Conservation (phyloP, 1,140 invertebrate genomes). For the Thrips palmi region DNA sequence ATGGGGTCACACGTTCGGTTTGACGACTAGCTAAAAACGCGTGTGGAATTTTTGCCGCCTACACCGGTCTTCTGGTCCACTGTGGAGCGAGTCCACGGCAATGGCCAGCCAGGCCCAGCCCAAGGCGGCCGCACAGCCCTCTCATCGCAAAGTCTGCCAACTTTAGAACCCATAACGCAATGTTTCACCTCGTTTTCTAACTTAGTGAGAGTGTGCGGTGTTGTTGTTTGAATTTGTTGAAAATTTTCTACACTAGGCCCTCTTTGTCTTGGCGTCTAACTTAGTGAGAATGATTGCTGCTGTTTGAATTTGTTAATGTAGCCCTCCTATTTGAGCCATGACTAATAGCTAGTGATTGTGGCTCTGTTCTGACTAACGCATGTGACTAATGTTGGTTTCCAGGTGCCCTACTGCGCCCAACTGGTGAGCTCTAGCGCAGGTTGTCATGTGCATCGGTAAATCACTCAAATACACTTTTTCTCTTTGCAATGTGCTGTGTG, state of each 20-base stretch:
- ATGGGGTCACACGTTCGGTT: too few species aligned
- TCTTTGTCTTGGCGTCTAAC: background rate
- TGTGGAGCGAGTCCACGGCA: too few species aligned
- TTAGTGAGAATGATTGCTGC: conserved; percentile 1
- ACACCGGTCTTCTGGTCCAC: too few species aligned
- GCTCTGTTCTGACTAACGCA: conserved; percentile 12
- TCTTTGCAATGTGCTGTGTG: conserved; percentile 12
- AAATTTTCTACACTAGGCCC: background rate
- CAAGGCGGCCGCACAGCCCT: too few species aligned
- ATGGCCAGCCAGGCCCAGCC: background rate
- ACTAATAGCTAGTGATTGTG: background rate
- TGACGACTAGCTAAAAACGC: too few species aligned
- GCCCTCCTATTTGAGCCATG: background rate
- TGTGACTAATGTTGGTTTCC: conserved; percentile 40
- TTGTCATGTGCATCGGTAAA: conserved; percentile 84
- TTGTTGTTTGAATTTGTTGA: background rate
- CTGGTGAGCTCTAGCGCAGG: conserved; percentile 79
- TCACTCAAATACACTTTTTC: conserved; percentile 29
- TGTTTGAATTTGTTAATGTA: background rate
- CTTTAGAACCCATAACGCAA: too few species aligned
- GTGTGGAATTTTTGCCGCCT: too few species aligned
- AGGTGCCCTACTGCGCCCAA: conserved; percentile 70
- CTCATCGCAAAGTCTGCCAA: too few species aligned
- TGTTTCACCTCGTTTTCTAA: too few species aligned
- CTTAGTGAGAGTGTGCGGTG: too few species aligned